These are phyloP conservation scores for Oceanodroma leucorhoa DNA, from an alignment of 2,797 vertebrate species.

Conservation along the genomic window DNA sequence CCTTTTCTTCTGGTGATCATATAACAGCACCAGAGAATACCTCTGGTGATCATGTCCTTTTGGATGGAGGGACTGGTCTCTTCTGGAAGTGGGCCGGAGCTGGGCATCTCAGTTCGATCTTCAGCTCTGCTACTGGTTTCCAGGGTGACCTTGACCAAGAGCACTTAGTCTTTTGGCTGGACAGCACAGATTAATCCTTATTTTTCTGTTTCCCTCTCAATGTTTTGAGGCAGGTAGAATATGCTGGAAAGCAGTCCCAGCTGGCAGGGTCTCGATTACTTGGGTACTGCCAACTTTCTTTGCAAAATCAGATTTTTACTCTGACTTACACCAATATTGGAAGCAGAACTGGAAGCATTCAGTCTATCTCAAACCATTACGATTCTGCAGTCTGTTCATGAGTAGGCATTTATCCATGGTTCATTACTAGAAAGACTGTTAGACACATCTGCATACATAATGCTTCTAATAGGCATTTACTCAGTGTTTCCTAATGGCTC, in stretches of 20 bases:
- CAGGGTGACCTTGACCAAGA: not conserved
- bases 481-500: not conserved
- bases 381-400: not conserved
- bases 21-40: not conserved
- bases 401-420: not conserved
- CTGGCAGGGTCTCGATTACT: not conserved
- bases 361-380: not conserved
- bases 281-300: not conserved
- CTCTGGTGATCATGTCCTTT: not conserved
- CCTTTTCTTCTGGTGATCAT: not conserved
- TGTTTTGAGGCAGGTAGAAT: not conserved
- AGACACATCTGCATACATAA: not conserved
- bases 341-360: not conserved
- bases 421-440: slow-evolving; percentile 1
- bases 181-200: not conserved
- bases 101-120: not conserved
- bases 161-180: not conserved
- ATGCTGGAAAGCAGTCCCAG: not conserved
- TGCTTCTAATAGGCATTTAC: not conserved
- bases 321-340: not conserved
- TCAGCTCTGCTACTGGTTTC: not conserved
- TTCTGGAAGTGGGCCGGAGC: not conserved
- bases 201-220: not conserved
- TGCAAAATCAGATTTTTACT: not conserved
- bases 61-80: not conserved